These are phyloP conservation scores for Pogonocherus hispidulus DNA, from an alignment of 2,888 invertebrate genomes.

Conservation along the genomic window DNA sequence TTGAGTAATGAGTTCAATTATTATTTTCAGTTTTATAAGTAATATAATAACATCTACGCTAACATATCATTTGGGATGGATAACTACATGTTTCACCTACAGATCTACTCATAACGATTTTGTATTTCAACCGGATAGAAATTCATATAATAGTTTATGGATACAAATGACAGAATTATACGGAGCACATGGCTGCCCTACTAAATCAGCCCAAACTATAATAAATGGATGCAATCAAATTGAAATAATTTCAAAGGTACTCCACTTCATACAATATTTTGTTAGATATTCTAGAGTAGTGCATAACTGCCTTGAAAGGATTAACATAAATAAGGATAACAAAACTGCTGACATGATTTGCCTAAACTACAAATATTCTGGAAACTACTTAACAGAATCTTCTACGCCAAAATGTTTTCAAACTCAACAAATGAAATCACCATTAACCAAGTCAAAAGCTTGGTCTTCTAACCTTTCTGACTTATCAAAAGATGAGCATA, in stretches of 20 bases:
- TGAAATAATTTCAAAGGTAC: constrained; percentile 79
- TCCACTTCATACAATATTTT: constrained; percentile 88
- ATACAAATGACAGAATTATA: constrained; percentile 89
- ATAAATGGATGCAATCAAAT: constrained; percentile 80
- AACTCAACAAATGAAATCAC: not conserved
- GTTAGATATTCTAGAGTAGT: constrained; percentile 83
- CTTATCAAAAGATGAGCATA: not conserved
- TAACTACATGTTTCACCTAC: constrained; percentile 76
- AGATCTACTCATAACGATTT: constrained; percentile 55
- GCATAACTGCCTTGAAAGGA: constrained; percentile 58
- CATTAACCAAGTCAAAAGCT: not conserved
- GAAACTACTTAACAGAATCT: not conserved
- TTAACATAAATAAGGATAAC: constrained; percentile 58
- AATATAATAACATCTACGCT: constrained; percentile 89
- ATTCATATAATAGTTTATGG: constrained; percentile 89
- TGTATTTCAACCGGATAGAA: constrained; percentile 47
- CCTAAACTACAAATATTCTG: constrained; percentile 9
- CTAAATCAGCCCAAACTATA: constrained; percentile 84
- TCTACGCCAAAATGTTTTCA: not conserved
- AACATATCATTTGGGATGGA: constrained; percentile 94
- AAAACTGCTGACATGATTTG: constrained; percentile 62
- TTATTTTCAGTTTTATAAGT: constrained; percentile 85
- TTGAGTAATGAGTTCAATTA: too few relatives aligned
- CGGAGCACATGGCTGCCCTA: constrained; percentile 86
- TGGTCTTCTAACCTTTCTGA: not conserved